Conservation (phyloP, 2,113 vertebrate species). For the Eptesicus fuscus region DNA sequence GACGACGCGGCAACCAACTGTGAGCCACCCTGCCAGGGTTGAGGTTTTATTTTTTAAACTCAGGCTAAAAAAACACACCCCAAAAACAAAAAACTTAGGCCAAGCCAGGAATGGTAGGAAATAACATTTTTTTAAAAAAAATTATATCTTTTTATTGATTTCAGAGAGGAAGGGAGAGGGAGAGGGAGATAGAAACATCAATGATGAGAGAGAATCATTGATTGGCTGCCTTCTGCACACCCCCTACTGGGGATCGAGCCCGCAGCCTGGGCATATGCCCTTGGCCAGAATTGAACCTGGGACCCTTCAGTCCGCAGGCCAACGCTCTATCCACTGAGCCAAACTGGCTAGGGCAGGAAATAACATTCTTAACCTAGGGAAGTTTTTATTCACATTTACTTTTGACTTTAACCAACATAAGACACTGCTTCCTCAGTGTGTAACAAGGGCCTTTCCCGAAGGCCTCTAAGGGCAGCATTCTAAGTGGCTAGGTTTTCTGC, state of each 20-base stretch:
- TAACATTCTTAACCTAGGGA: neutral
- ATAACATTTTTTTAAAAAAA: neutral
- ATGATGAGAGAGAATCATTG: too few relatives aligned
- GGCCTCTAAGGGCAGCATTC: neutral
- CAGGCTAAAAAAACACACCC: neutral
- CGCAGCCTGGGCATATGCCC: too few relatives aligned
- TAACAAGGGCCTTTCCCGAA: neutral
- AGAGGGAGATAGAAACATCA: too few relatives aligned
- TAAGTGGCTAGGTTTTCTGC: neutral
- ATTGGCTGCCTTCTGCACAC: too few relatives aligned
- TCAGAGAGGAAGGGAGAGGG: too few relatives aligned
- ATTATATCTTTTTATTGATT: too few relatives aligned
- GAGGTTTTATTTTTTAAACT: neutral
- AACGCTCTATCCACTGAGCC: too few relatives aligned
- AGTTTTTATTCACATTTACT: neutral
- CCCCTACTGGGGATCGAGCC: too few relatives aligned
- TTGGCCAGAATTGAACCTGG: too few relatives aligned
- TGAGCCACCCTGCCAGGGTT: neutral
- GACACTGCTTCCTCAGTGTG: too few relatives aligned
- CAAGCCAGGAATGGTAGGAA: neutral
- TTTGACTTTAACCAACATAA: neutral
- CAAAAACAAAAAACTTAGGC: neutral
- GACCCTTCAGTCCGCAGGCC: too few relatives aligned
- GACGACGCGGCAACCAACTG: neutral
- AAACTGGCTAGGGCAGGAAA: neutral